Evolutionary conservation across 2,888 invertebrate genomes (phyloP).

Genomic region (Tholera decimalis): DNA sequence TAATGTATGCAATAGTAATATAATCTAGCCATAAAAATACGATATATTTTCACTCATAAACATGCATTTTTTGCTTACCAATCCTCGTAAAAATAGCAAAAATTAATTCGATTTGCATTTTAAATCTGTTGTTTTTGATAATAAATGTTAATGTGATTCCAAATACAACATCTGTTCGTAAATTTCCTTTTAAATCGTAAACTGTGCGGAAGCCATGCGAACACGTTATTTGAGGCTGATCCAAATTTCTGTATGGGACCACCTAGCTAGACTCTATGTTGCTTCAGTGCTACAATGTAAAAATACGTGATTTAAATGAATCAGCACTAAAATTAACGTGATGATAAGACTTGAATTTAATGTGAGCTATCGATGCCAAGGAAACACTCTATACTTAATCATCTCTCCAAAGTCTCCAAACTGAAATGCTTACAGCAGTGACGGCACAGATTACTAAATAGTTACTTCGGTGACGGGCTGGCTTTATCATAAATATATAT

Average conservation of each 20-base stretch:
- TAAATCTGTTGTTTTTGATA: constrained; percentile 10
- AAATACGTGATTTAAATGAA: no score
- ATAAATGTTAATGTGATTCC: constrained; percentile 6
- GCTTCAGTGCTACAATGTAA: no score
- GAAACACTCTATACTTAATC: no score
- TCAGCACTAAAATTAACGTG: no score
- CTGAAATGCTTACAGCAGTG: no score
- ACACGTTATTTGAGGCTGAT: not conserved
- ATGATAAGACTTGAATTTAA: no score
- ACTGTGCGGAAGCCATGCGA: not conserved
- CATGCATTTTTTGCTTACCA: constrained; percentile 2
- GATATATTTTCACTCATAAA: not conserved
- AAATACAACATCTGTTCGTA: constrained; percentile 13
- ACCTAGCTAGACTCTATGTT: constrained; percentile 1
- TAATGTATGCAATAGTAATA: not conserved
- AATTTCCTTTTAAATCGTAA: not conserved
- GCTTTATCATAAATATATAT: no score
- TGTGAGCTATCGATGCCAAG: no score
- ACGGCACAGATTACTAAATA: no score
- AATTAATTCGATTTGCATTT: constrained; percentile 11
- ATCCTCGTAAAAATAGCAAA: not conserved
- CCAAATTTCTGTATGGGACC: not conserved
- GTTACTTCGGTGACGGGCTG: no score
- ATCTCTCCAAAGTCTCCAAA: no score
- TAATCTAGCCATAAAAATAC: not conserved